A percentile compares a stretch with the other conserved stretches of the same genome.
Evolutionary conservation across 1,140 invertebrate genomes (phyloP).

Genomic region (Pseudomyrmex flavicornis): DNA sequence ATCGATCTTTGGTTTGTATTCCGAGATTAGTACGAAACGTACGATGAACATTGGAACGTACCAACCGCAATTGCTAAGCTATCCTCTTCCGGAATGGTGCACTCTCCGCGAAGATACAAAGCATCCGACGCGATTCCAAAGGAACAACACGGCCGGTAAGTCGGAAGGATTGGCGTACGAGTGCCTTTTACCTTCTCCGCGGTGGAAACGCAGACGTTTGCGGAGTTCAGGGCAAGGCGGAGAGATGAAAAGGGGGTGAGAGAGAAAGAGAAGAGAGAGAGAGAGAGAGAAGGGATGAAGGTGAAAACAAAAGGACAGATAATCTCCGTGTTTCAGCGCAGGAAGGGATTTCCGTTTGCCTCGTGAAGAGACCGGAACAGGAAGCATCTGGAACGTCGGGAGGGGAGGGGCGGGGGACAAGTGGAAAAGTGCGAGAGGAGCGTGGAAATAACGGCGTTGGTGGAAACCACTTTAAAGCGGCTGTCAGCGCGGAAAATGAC

Average conservation of each 20-base stretch:
- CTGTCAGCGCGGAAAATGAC: conserved; percentile 73
- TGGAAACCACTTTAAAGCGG: conserved; percentile 71
- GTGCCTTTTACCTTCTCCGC: conserved; percentile 47
- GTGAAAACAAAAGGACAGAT: conserved; percentile 62
- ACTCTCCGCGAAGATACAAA: conserved; percentile 23
- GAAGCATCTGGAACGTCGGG: conserved; percentile 42
- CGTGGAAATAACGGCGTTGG: conserved; percentile 67
- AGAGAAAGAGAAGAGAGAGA: not conserved
- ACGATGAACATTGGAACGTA: conserved; percentile 20
- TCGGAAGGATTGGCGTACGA: conserved; percentile 55
- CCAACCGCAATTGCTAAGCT: conserved; percentile 27
- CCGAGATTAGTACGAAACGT: conserved; percentile 21
- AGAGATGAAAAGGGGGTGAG: not conserved
- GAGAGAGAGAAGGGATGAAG: conserved; percentile 22
- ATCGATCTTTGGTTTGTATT: not conserved
- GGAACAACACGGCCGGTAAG: conserved; percentile 52
- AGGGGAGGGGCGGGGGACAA: conserved; percentile 12
- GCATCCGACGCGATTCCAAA: conserved; percentile 26
- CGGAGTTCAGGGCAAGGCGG: not conserved
- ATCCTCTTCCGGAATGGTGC: conserved; percentile 45
- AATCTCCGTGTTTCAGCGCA: conserved; percentile 56
- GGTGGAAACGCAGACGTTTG: conserved; percentile 36
- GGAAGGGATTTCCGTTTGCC: conserved; percentile 48
- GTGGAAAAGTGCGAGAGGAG: conserved; percentile 53
- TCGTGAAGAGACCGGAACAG: conserved; percentile 35